Evolutionary conservation across 2,797 vertebrate genomes (phyloP).

Genomic region (Cossypha polioptera): DNA sequence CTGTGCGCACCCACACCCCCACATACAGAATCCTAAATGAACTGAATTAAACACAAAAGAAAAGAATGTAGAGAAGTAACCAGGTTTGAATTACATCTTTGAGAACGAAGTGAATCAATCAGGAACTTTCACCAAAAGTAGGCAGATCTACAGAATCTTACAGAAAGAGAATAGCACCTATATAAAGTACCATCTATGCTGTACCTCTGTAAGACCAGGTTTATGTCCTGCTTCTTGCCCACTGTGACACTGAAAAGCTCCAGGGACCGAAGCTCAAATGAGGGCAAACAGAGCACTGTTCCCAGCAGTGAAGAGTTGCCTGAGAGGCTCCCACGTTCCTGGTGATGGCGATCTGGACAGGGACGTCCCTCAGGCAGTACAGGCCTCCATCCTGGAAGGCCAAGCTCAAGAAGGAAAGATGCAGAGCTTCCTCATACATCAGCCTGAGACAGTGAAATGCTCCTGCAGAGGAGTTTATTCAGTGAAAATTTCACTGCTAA

Average conservation of each 20-base stretch:
- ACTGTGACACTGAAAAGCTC: neutral
- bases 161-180: neutral
- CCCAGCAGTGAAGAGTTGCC: neutral
- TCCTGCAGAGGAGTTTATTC: neutral
- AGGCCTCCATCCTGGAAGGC: neutral
- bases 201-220: neutral
- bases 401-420: neutral
- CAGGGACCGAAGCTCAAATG: neutral
- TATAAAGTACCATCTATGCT: fast-evolving
- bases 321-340: neutral
- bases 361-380: neutral
- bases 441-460: neutral
- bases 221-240: neutral
- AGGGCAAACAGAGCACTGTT: neutral
- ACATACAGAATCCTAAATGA: fast-evolving
- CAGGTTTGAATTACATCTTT: neutral
- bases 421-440: fast-evolving
- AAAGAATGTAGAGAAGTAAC: neutral
- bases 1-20: too few species aligned
- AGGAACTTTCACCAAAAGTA: neutral
- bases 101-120: neutral
- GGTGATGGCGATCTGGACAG: neutral
- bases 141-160: neutral
- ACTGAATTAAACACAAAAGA: neutral
- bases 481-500: neutral